Conservation (phyloP, 2,888 invertebrate genomes). For the Scrobipalpa costella region DNA sequence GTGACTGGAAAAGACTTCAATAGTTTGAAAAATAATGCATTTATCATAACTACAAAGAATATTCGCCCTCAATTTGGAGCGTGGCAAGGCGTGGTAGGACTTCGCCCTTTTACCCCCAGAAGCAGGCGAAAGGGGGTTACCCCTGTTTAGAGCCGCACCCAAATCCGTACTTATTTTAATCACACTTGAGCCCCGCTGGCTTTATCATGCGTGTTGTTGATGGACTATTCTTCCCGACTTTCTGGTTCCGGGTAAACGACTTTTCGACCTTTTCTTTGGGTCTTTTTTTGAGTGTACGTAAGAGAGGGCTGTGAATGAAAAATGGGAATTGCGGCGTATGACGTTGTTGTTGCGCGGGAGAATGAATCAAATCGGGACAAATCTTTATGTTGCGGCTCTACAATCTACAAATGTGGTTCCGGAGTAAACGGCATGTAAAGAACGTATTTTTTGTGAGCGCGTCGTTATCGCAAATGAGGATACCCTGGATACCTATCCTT, state of each 20-base stretch:
- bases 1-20: not conserved
- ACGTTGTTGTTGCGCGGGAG: constrained; percentile 22
- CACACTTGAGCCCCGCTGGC: constrained; percentile 67
- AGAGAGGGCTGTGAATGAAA: constrained; percentile 38
- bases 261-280: constrained; percentile 38
- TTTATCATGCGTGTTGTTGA: constrained; percentile 69
- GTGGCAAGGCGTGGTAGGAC: constrained; percentile 49
- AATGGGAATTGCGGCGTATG: constrained; percentile 44
- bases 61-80: constrained; percentile 36
- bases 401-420: not conserved
- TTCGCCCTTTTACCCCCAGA: constrained; percentile 38
- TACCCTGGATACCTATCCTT: not conserved
- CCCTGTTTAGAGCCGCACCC: constrained; percentile 59
- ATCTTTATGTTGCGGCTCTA: constrained; percentile 17
- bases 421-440: constrained; percentile 9
- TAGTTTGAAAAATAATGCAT: not conserved
- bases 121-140: constrained; percentile 12
- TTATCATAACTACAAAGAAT: constrained; percentile 15
- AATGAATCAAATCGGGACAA: constrained; percentile 25
- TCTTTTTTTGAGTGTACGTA: constrained; percentile 37
- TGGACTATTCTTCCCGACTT: constrained; percentile 42
- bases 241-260: constrained; percentile 36
- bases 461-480: not conserved
- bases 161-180: constrained; percentile 78
- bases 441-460: not conserved